Evolutionary conservation across 2,113 vertebrate species (phyloP), one percentile per base, ranked within the genome.

Genomic region (Dryoscopus gambensis): DNA sequence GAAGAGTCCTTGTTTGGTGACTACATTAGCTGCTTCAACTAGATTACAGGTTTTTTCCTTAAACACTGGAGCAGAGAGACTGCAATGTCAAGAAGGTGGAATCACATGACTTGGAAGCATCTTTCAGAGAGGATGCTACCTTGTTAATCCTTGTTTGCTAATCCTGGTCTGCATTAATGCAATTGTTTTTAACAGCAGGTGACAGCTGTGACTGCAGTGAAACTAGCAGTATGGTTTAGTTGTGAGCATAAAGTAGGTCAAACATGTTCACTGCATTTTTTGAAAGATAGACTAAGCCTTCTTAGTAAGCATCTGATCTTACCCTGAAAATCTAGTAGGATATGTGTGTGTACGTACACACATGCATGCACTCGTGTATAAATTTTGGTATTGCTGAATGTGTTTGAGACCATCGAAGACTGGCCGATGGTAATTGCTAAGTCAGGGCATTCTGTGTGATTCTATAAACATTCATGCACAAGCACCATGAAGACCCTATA

Each of bases 111-210:
- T 87, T 83, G 68, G 85, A 84, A 91, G 31, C 46, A 49, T 81
- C 93, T 81, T 90, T 70, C 60, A 40, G 60, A 59, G 65, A 59
- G 67, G 42, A 83, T 80, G 55, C 63, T 83, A 35, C 84, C 75
- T 88, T 70, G 55, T 74, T 93, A 93, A 96, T 96, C 90, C 76
- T 40, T 52, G 24, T 50, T 53, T 80, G 70, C 83, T 93, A 90
- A 86, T 96, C 85, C 75, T 81, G 0, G 2, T 44, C 46, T 0
- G 10, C 56, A 60, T 95, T 88, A 90, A 68, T 40, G 49, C 79
- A 90, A 4, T 85, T 91, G 63, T 79, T 87, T 65, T 88, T 84
- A 92, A 88, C 59, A 87, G 50, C 79, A 94, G 85, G 83, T 96
- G 79, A 80, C 75, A 90, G 92, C 88, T 84, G 71, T 87, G 82